Percentiles rank a stretch among this genome's conserved stretches.
phyloP scores from a whole-genome alignment of 2,113 vertebrate species.

The Dicaeum eximium region DNA sequence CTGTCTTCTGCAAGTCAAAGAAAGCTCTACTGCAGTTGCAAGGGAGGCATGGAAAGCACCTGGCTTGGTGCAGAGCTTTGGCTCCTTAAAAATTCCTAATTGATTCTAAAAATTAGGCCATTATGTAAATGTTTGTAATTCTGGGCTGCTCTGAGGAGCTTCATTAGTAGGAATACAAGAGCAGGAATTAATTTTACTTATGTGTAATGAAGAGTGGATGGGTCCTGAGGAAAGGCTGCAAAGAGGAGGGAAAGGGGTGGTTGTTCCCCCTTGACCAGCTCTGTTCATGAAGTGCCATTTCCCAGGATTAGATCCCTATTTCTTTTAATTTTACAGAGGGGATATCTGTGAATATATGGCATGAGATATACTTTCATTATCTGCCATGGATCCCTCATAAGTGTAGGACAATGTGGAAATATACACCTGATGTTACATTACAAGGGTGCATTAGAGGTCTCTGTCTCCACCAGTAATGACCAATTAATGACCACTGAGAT shows the following conservation, averaged over 20 bases:
- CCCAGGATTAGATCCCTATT: neutral
- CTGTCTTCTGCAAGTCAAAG: neutral
- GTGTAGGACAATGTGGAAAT: neutral
- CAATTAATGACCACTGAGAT: constrained; percentile 24
- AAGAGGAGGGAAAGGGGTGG: neutral
- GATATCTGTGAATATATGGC: neutral
- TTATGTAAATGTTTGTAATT: constrained; percentile 49
- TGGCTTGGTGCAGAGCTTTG: neutral
- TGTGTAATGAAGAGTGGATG: neutral
- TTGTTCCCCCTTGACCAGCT: neutral
- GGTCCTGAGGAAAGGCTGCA: neutral
- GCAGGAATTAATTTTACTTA: constrained; percentile 26
- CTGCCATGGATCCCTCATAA: neutral
- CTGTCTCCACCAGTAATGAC: neutral
- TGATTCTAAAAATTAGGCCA: constrained; percentile 24
- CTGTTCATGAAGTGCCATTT: neutral
- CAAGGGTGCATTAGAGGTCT: neutral
- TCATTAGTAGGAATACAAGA: constrained; percentile 31
- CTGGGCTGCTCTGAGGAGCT: constrained; percentile 17
- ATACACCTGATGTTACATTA: neutral
- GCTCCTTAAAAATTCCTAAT: constrained; percentile 3
- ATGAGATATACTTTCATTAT: neutral
- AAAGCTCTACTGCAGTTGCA: neutral
- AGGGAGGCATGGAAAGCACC: neutral
- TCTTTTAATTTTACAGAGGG: neutral